Evolutionary conservation across 1,140 invertebrate species (phyloP).

Genomic region (Nomia melanderi): DNA sequence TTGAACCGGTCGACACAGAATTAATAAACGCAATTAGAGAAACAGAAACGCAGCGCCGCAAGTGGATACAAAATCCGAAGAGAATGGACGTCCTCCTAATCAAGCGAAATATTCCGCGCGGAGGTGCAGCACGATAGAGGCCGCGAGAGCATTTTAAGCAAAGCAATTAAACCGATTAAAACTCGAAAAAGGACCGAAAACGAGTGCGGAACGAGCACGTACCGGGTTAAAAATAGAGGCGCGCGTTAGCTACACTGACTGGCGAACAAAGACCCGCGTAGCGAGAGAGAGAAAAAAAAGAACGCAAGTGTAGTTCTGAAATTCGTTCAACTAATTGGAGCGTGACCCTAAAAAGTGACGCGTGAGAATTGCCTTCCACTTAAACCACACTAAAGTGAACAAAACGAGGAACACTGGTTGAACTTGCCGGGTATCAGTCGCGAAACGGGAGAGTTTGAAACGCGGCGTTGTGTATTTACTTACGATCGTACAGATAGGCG

Average conservation of each 20-base stretch:
- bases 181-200: not conserved
- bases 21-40: not conserved
- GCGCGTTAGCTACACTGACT: too few relatives aligned
- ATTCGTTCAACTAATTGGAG: constrained; percentile 35
- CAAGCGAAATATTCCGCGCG: not conserved
- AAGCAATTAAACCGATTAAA: constrained; percentile 28
- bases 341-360: constrained; percentile 30
- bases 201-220: constrained; percentile 1
- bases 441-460: not conserved
- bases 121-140: too few relatives aligned
- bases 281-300: not conserved
- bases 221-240: constrained; percentile 1
- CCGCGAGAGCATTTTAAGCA: not conserved
- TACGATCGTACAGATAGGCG: too few relatives aligned
- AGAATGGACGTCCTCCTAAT: not conserved
- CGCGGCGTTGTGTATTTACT: too few relatives aligned
- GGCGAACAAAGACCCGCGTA: too few relatives aligned
- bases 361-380: constrained; percentile 19
- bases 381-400: constrained; percentile 6
- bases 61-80: not conserved
- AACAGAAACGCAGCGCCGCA: not conserved
- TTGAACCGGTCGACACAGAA: not conserved
- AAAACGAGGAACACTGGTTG: not conserved
- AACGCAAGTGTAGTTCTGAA: constrained; percentile 3
- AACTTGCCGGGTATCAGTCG: not conserved